Evolutionary conservation across 2,888 invertebrate genomes (phyloP), one percentile per base, ranked within the genome.

Genomic region (Drosophila bunnanda): DNA sequence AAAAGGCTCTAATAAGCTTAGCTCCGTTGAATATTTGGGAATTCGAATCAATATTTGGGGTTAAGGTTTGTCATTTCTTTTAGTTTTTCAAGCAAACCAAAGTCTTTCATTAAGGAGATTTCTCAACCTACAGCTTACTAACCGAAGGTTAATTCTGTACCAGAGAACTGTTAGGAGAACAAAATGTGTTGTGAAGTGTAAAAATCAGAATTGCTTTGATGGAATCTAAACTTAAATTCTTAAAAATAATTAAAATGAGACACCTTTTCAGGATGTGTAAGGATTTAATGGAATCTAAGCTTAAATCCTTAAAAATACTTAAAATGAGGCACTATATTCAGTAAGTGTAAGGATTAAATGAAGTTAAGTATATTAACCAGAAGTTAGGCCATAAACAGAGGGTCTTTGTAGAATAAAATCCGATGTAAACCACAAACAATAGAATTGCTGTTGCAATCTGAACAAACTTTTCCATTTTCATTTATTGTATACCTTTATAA

Each of bases 1-100:
- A 55, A 68, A 59, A 60, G 59, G 43, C 68, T 75, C 78, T 82
- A 82, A 83, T 76, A 79, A 81, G 83, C 82, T 82, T 82, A 81
- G 52, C 22, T 22, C 1, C 34, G 68, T 39, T 50, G 32, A 53
- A 52, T 50, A 70, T 71, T 69, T 71, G 12, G 30, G 50, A 43
- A 20, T 48, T 32, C 17, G 5, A 9, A 32, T 8, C 32, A 50
- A 32, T 50, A 34, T 25, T 44, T 15, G 50, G 50, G 50, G 20
- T 50, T 50, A 50, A 32, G 15, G 32, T 50, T 50, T 48, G 48
- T 4, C 48, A 48, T 17, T 48, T 48, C 30, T 48, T 30, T 30
- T 17, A 2, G 46, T n/a, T 46, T 28, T 28, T 12, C 10, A 20
- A 22, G 1, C 41, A 12, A 20, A 5, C 0, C 20, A 43, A 0